These are phyloP conservation scores for Fistularia tabacaria DNA, from an alignment of 2,797 vertebrate species.

Conservation along the genomic window DNA sequence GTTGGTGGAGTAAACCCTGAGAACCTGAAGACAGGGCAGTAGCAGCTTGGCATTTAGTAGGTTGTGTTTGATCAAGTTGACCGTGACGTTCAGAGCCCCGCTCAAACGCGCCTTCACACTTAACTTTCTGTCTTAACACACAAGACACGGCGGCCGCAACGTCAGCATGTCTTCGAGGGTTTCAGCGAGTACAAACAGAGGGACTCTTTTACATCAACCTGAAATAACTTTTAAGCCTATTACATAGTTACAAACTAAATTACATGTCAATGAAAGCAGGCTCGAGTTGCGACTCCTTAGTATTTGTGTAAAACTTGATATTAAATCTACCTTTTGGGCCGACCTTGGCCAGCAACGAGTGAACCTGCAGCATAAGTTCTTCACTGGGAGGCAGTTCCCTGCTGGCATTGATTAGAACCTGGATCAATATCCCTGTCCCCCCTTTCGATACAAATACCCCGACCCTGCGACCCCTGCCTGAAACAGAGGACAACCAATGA, in stretches of 20 bases:
- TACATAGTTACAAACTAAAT: not conserved
- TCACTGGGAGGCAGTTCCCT: slow-evolving; percentile 86
- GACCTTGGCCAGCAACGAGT: slow-evolving; percentile 91
- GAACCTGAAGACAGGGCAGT: slow-evolving; percentile 92
- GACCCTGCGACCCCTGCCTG: slow-evolving; percentile 87
- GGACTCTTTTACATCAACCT: not conserved
- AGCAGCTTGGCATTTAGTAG: slow-evolving; percentile 87
- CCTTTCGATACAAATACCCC: slow-evolving; percentile 88
- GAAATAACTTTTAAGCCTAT: too few relatives aligned
- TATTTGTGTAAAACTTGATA: not conserved
- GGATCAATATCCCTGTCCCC: slow-evolving; percentile 89
- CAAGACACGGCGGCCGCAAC: slow-evolving; percentile 4
- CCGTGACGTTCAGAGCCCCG: slow-evolving; percentile 84
- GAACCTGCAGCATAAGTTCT: slow-evolving; percentile 91
- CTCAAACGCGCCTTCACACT: slow-evolving; percentile 91
- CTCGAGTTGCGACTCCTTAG: not conserved
- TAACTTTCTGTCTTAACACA: slow-evolving; percentile 91
- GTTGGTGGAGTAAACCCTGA: slow-evolving; percentile 89
- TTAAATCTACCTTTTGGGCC: slow-evolving; percentile 86
- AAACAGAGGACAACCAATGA: slow-evolving; percentile 14
- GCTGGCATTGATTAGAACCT: slow-evolving; percentile 83
- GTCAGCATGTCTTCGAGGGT: slow-evolving; percentile 6
- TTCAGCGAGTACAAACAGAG: not conserved
- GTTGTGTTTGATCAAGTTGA: slow-evolving; percentile 90
- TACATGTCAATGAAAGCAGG: not conserved